phyloP scores from a whole-genome alignment of 2,797 vertebrate genomes.

The Heliangelus exortis region DNA sequence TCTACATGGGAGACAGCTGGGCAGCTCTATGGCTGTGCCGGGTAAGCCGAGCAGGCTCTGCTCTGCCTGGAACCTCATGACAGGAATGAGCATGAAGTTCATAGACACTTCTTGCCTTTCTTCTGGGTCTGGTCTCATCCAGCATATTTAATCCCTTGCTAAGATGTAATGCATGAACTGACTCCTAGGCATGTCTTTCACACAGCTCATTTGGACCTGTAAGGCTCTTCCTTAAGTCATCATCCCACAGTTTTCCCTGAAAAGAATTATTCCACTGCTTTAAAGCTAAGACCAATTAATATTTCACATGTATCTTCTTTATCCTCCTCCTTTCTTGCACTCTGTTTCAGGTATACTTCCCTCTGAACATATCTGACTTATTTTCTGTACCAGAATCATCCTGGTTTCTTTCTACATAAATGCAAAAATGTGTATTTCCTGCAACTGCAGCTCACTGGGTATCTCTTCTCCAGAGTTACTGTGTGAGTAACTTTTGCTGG shows the following conservation, averaged over 20 bases:
- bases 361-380: not conserved
- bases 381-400: not conserved
- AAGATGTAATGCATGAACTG: not conserved
- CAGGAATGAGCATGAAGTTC: not conserved
- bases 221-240: not conserved
- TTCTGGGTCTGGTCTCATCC: not conserved
- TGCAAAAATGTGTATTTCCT: not conserved
- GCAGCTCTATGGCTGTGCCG: not conserved
- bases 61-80: not conserved
- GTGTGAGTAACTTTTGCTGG: not conserved
- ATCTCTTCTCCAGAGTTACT: not conserved
- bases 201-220: not conserved
- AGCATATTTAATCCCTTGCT: not conserved
- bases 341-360: not conserved
- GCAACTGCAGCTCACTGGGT: not conserved
- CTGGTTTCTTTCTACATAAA: not conserved
- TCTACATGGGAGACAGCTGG: not conserved
- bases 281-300: not conserved
- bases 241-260: not conserved
- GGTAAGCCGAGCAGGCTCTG: fast-evolving
- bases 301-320: not conserved
- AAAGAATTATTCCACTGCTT: not conserved
- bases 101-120: not conserved
- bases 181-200: not conserved
- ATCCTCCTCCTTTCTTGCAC: not conserved